Percentiles rank a stretch among this genome's conserved stretches.
phyloP scores from a whole-genome alignment of 2,797 vertebrate species.

The Huso huso region DNA sequence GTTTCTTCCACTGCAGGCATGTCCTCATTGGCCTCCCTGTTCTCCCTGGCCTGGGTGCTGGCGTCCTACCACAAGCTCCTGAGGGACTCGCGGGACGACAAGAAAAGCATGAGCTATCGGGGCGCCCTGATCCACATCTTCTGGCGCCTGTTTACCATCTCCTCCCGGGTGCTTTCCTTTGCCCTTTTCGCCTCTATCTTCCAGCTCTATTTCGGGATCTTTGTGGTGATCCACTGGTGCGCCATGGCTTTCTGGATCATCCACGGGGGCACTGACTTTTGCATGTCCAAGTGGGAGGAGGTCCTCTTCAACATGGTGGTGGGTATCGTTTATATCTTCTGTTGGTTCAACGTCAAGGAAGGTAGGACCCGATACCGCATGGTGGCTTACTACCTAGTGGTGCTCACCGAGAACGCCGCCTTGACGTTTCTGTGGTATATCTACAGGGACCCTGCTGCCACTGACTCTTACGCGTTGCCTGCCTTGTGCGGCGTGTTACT shows the following conservation, averaged over 20 bases:
- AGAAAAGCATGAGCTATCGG: constrained; percentile 98
- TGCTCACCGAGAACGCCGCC: constrained; percentile 90
- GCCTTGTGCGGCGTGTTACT: constrained; percentile 96
- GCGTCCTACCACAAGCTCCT: constrained; percentile 99
- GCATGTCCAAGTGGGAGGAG: constrained; percentile 99
- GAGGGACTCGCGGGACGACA: constrained; percentile 96
- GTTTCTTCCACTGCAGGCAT: constrained; percentile 62
- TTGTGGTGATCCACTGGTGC: constrained; percentile 98
- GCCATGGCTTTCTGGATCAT: constrained; percentile 99
- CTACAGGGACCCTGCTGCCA: constrained; percentile 90
- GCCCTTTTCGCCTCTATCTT: constrained; percentile 99
- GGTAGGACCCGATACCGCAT: constrained; percentile 95
- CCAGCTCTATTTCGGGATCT: constrained; percentile 99
- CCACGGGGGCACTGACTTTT: constrained; percentile 98
- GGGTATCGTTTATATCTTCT: constrained; percentile 97
- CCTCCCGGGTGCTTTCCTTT: constrained; percentile 93
- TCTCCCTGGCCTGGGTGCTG: constrained; percentile 98
- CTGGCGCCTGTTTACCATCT: constrained; percentile 98
- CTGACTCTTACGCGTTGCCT: constrained; percentile 89
- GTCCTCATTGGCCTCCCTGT: constrained; percentile 90
- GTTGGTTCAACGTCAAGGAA: constrained; percentile 98
- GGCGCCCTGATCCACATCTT: constrained; percentile 91
- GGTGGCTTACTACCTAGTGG: constrained; percentile 92
- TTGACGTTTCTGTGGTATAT: constrained; percentile 96
- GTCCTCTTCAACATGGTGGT: constrained; percentile 99